Conservation (phyloP, 2,797 vertebrate species). For the Halcyon chelicuti region DNA sequence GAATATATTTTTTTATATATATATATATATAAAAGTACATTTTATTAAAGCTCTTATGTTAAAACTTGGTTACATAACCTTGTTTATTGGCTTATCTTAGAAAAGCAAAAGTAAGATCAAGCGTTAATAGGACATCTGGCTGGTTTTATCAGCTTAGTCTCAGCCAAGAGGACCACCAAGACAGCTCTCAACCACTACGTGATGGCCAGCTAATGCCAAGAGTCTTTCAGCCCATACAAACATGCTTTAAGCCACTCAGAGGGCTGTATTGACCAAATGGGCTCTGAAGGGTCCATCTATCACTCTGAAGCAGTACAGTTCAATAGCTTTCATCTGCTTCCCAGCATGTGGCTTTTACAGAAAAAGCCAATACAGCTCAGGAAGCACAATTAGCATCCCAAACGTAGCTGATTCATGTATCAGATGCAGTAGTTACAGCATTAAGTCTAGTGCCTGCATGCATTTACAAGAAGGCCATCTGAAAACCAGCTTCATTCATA, state of each 20-base stretch:
- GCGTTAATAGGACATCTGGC: conserved; percentile 48
- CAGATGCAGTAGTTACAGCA: conserved; percentile 31
- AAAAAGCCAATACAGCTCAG: neutral
- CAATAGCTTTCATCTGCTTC: conserved; percentile 48
- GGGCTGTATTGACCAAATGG: neutral
- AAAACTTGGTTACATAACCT: conserved; percentile 60
- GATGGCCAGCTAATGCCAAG: conserved; percentile 1
- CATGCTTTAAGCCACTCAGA: neutral
- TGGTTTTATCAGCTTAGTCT: conserved; percentile 50
- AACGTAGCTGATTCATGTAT: neutral
- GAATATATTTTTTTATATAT: neutral
- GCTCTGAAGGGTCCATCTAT: conserved; percentile 22
- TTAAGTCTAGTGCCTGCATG: conserved; percentile 1
- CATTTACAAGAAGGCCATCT: neutral
- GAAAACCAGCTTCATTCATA: conserved; percentile 20
- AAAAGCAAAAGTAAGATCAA: conserved; percentile 36
- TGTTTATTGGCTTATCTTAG: conserved; percentile 48
- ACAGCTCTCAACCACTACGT: neutral
- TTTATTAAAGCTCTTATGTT: conserved; percentile 53
- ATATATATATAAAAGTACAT: neutral
- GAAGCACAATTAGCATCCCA: conserved; percentile 38
- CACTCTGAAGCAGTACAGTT: conserved; percentile 34
- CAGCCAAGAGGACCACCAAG: conserved; percentile 33
- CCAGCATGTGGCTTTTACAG: neutral
- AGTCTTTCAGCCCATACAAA: neutral